Evolutionary conservation across 1,140 invertebrate genomes (phyloP), one percentile per base, ranked within the genome.

Genomic region (Oedothorax gibbosus): DNA sequence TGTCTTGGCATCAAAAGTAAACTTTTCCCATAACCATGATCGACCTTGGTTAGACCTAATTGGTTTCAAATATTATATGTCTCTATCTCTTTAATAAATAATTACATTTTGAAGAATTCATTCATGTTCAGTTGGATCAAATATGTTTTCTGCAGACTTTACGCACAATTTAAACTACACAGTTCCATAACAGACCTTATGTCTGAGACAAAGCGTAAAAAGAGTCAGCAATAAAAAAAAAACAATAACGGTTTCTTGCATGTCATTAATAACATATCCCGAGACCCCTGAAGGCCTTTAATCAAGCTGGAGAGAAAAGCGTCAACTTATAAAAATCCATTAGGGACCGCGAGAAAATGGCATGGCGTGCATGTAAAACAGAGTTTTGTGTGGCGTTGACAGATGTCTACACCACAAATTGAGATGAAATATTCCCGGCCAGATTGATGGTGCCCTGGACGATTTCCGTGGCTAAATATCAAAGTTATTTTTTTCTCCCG

Each of bases 241-340:
- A n/a, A 21, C 72, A 75, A 57, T 75, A 75, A 75, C 54, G 72
- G 60, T 75, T 75, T 75, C 53, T 75, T 75, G 72, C 72, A 75
- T 75, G 72, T 75, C 12, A 53, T 75, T 75, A 75, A 75, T 75
- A 75, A 75, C 72, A 75, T 21, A 20, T 75, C 35, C 35, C 50
- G 49, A 15, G 8, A n/a, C 20, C 20, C 72, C 53, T 56, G 18
- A 57, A 75, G 72, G 72, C 35, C 15, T 54, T 2, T 9, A 18
- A 15, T 62, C 12, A 54, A 9, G 10, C 50, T 35, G 21, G 7
- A 49, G 50, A 53, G 49, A 51, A 75, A 75, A 75, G 35, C 15
- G 72, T 75, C 72, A 75, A 56, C 35, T 75, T 75, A 60, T 60
- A 20, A 60, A 62, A 75, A 75, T 75, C 72, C 72, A 75, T 75